phyloP scores from a whole-genome alignment of 92 coral and sea anemone species.

The Meandrina meandrites region DNA sequence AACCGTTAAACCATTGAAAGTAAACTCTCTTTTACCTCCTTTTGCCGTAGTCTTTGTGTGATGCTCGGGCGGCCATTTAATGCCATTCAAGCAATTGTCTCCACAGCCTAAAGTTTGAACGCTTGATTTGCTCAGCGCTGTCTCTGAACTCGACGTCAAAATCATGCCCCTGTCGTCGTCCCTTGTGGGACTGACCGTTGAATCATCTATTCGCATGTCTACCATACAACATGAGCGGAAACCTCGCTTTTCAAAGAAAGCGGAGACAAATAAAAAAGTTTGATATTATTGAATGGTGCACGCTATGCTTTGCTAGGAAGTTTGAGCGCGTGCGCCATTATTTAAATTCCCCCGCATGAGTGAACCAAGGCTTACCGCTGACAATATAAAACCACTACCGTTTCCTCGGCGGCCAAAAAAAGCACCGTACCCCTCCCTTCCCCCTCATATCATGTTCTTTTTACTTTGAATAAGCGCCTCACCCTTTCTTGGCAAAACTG shows the following conservation, averaged over 20 bases:
- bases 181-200: constrained; percentile 67
- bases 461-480: too few relatives aligned
- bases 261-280: constrained; percentile 73
- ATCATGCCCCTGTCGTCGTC: constrained; percentile 66
- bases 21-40: constrained; percentile 58
- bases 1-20: constrained; percentile 83
- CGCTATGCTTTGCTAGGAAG: constrained; percentile 65
- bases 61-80: constrained; percentile 98
- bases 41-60: constrained; percentile 71
- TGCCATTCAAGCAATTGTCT: constrained; percentile 97
- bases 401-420: too few relatives aligned
- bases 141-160: constrained; percentile 58
- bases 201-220: constrained; percentile 77
- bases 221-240: constrained; percentile 64
- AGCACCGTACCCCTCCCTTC: too few relatives aligned
- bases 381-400: neutral
- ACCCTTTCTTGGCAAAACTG: too few relatives aligned
- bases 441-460: too few relatives aligned
- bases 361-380: constrained; percentile 62
- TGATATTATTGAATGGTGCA: constrained; percentile 94
- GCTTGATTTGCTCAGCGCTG: constrained; percentile 67
- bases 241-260: constrained; percentile 53
- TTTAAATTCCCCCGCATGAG: constrained; percentile 99
- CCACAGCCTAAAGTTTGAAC: constrained; percentile 81
- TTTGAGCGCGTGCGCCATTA: constrained; percentile 99